Base-by-base conservation (phyloP, 2,797 vertebrate species). In the Peromyscus eremicus region DNA sequence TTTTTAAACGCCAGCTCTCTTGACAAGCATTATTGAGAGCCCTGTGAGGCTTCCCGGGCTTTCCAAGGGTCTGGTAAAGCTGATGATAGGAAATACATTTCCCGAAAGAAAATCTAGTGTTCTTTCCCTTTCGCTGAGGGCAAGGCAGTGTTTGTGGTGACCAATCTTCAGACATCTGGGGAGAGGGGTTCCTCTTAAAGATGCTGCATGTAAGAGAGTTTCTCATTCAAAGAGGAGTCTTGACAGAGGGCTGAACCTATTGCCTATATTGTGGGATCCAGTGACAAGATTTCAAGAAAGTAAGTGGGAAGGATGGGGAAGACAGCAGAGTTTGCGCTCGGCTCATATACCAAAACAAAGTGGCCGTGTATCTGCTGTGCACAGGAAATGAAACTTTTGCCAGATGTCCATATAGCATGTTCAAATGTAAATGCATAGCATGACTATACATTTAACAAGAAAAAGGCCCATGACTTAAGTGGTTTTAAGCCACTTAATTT, bases 371-470 rank as follows among this genome's bases (percentile, higher is more conserved):
- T 52, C 60, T 25, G 8, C 9, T 23, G 0, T 12, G 1, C n/a
- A 32, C 32, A 37, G 64, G 34, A 92, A 71, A 7, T 73, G 46
- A 25, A 49, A 14, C 25, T 6, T 9, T 5, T 70, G 19, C 3
- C 1, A 2, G 1, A 2, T 75, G 17, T 29, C 13, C 5, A 37
- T 34, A 3, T 3, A 34, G 1, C 27, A 4, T 16, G 2, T 6
- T 7, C 4, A 11, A 0, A 23, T 57, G 3, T 95, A 21, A 6
- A 25, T n/a, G 11, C 32, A 4, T 3, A n/a, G 3, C 29, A 52
- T 25, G 16, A 75, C 73, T 57, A 27, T 55, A 73, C 9, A 66
- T 9, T 55, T 75, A 37, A 60, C 0, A 73, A 17, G 71, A 19
- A 19, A 34, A 76, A 75, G 83, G 32, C 32, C 34, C 37, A 0